phyloP scores from a whole-genome alignment of 1,140 invertebrate genomes.

The Temnothorax curvispinosus region DNA sequence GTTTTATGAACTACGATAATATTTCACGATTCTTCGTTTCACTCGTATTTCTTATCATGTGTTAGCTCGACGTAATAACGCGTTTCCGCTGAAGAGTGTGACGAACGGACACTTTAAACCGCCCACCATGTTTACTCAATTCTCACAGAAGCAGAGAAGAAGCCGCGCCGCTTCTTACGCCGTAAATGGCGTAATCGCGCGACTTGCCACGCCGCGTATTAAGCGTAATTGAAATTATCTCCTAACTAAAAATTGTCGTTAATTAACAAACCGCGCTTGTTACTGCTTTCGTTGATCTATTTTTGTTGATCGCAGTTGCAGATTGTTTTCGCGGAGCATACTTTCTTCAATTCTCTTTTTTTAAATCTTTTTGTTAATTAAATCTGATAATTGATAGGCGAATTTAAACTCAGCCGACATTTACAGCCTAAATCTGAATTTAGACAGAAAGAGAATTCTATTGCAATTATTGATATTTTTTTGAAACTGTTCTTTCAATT shows the following conservation, averaged over 20 bases:
- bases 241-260: not conserved
- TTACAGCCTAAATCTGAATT: not conserved
- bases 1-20: not conserved
- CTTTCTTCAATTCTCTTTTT: not conserved
- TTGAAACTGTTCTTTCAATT: not conserved
- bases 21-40: not conserved
- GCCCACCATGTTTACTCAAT: constrained; percentile 35
- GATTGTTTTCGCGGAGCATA: not conserved
- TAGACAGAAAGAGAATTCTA: not conserved
- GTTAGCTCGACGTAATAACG: not conserved
- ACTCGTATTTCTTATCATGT: not conserved
- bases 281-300: not conserved
- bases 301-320: not conserved
- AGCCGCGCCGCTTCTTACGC: not conserved
- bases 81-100: constrained; percentile 21
- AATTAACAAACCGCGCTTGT: not conserved
- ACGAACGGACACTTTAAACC: constrained; percentile 27
- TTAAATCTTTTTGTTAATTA: not conserved
- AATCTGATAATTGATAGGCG: not conserved
- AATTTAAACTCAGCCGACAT: not conserved
- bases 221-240: constrained; percentile 32
- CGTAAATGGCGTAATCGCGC: not conserved
- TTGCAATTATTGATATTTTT: not conserved
- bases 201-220: not conserved
- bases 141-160: not conserved